Base-by-base conservation (phyloP, 1,140 invertebrate genomes). In the Drosophila repletoides region DNA sequence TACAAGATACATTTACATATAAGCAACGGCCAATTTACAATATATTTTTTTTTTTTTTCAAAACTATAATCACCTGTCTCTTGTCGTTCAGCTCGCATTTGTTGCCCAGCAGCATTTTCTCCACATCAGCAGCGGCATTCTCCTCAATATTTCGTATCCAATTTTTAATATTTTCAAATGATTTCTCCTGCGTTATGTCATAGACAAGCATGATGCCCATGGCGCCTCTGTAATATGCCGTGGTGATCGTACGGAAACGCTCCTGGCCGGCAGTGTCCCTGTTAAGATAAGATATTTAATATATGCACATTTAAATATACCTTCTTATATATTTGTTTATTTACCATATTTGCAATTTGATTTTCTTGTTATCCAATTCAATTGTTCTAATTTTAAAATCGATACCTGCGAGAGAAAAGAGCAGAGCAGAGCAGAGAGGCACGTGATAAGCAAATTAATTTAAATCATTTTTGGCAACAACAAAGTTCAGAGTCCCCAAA, bases 171-270 rank as follows among this genome's bases (percentile, higher is more conserved):
- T 99, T 99, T 90, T 99, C 98, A 92, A 99, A 99, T 76, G 96
- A 98, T 92, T 98, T 99, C 86, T 97, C 96, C 92, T 98, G 98
- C 43, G 98, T 99, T 69, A 99, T 98, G 91, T 99, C 98, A 91
- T 99, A 99, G 5, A 99, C 98, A 67, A 99, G 93, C 97, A 99
- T 99, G 38, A 99, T 99, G 56, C 98, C 98, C 98, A 99, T 99
- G 19, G 98, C 98, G 22, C 98, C 98, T 83, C 98, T 93, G 92
- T 99, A 99, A 90, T 99, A 99, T 1, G 98, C 98, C 55, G 98
- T 99, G 28, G 98, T 99, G 88, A 99, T 99, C 45, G 98, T 99
- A 89, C 98, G 95, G 92, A 99, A 99, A 80, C 98, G 94, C 91
- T 97, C 95, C 91, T 99, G 98, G 0, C 98, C 98, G 19, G 97